A percentile compares a stretch with the other conserved stretches of the same genome.
Conservation (phyloP, 2,797 vertebrate species). For the Enteromius paludinosus region DNA sequence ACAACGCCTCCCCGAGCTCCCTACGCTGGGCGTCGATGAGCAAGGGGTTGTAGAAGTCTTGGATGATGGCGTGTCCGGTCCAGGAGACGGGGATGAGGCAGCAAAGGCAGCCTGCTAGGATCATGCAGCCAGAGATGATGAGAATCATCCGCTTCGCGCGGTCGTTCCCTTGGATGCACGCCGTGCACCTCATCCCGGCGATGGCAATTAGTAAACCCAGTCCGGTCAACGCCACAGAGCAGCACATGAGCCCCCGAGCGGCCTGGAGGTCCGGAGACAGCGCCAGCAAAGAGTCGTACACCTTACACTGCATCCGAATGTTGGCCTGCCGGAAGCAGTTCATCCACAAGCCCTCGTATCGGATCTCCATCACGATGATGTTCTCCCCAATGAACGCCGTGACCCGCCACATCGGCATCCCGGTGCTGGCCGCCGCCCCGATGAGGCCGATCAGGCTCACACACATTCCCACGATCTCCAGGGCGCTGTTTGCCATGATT, state of each 20-base stretch:
- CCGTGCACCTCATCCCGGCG: conserved; percentile 81
- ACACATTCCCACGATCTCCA: conserved; percentile 84
- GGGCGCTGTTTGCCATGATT: conserved; percentile 75
- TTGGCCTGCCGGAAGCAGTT: conserved; percentile 86
- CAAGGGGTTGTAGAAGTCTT: conserved; percentile 86
- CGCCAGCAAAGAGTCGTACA: conserved; percentile 86
- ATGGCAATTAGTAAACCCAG: conserved; percentile 81
- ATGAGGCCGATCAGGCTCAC: conserved; percentile 83
- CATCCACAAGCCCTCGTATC: conserved; percentile 96
- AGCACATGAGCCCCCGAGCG: conserved; percentile 89
- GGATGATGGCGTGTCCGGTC: conserved; percentile 85
- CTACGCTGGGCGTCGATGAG: conserved; percentile 82
- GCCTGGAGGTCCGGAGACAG: conserved; percentile 85
- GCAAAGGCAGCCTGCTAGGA: conserved; percentile 80
- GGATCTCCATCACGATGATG: conserved; percentile 90
- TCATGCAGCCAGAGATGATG: conserved; percentile 80
- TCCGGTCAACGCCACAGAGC: conserved; percentile 75
- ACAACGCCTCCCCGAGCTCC: conserved; percentile 92
- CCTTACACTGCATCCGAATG: conserved; percentile 89
- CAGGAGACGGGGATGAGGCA: conserved; percentile 89
- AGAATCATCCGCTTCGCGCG: conserved; percentile 77
- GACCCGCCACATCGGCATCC: conserved; percentile 94
- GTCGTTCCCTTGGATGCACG: conserved; percentile 73
- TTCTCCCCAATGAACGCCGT: conserved; percentile 89
- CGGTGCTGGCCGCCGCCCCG: conserved; percentile 83